These are phyloP conservation scores for Brachyptera putata DNA, from an alignment of 2,888 invertebrate genomes.

Conservation along the genomic window DNA sequence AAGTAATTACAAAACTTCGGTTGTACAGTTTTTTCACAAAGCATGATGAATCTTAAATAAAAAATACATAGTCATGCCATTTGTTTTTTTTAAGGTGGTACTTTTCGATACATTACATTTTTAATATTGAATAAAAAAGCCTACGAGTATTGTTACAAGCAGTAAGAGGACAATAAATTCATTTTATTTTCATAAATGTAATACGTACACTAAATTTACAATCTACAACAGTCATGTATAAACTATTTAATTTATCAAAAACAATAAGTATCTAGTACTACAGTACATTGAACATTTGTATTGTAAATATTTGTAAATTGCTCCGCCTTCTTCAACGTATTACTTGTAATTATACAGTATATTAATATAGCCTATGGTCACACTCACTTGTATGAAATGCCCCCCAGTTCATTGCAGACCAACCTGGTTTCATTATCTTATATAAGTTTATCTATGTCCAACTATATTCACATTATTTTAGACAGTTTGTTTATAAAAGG, in stretches of 20 bases:
- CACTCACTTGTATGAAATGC: too few species aligned
- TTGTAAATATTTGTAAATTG: not conserved
- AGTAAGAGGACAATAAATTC: not conserved
- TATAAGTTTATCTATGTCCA: too few species aligned
- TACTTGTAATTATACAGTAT: too few species aligned
- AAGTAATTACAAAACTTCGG: constrained; percentile 23
- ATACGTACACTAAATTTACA: not conserved
- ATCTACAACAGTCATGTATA: not conserved
- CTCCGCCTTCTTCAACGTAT: too few species aligned
- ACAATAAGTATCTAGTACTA: not conserved
- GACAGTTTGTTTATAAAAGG: too few species aligned
- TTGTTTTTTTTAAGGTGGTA: constrained; percentile 4
- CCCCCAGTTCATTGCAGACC: too few species aligned
- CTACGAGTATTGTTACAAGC: not conserved
- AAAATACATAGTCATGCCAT: not conserved
- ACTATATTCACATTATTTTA: too few species aligned
- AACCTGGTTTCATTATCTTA: too few species aligned
- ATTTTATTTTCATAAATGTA: not conserved
- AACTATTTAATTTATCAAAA: not conserved
- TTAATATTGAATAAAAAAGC: not conserved
- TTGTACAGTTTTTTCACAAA: not conserved
- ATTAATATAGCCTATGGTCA: too few species aligned
- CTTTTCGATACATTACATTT: not conserved
- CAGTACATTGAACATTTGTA: not conserved
- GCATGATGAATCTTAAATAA: not conserved